Evolutionary conservation across 2,888 invertebrate genomes (phyloP).

Genomic region (Patella pellucida): DNA sequence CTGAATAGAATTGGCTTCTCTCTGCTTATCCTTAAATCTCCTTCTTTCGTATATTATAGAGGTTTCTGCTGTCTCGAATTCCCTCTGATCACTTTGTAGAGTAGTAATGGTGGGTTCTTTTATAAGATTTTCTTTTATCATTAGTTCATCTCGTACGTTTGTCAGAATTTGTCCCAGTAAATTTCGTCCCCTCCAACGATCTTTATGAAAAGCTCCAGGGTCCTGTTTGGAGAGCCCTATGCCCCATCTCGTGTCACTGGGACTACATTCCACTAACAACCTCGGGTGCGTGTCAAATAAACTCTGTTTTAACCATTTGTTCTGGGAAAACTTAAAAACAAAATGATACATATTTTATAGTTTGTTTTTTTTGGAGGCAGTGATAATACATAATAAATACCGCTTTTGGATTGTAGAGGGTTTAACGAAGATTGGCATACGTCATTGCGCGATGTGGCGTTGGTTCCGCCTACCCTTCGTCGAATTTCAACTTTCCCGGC

Average conservation of each 20-base stretch:
- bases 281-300: background rate
- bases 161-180: background rate
- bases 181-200: background rate
- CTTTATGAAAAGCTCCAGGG: background rate
- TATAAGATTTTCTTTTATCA: background rate
- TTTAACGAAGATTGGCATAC: no score
- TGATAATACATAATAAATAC: no score
- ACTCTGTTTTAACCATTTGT: background rate
- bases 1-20: background rate
- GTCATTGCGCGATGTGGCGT: no score
- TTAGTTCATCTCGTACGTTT: background rate
- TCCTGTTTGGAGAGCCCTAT: background rate
- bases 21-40: background rate
- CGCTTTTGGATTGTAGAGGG: no score
- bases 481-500: no score
- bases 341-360: no score
- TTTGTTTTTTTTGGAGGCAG: no score
- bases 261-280: background rate
- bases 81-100: background rate
- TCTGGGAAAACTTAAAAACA: background rate
- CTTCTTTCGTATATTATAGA: background rate
- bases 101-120: background rate
- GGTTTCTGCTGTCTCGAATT: background rate
- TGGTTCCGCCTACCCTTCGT: no score
- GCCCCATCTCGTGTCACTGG: background rate